A percentile compares a stretch with the other conserved stretches of the same genome.
These are phyloP conservation scores for Athripsodes cinereus DNA, from an alignment of 2,888 invertebrate species.

Conservation along the genomic window DNA sequence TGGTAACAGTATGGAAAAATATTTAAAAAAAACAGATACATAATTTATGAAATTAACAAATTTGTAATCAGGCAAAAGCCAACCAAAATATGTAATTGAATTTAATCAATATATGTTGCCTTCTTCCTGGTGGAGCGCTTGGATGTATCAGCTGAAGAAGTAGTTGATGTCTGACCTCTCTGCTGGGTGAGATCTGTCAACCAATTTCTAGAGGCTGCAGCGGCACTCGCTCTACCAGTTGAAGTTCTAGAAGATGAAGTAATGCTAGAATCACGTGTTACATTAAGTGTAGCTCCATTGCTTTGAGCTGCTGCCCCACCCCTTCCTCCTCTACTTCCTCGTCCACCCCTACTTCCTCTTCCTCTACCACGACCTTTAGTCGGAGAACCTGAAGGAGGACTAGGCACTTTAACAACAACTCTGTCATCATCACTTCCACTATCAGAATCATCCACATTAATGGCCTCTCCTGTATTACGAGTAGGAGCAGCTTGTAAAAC, in stretches of 20 bases:
- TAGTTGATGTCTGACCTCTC: background rate
- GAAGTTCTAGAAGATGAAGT: background rate
- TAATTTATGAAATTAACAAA: background rate
- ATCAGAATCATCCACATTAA: conserved; percentile 7
- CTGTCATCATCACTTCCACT: conserved; percentile 16
- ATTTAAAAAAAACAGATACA: too few species aligned
- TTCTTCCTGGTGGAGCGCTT: conserved; percentile 10
- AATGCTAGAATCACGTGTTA: conserved; percentile 3
- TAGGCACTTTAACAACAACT: background rate
- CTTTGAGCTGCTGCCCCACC: background rate
- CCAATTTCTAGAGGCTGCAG: conserved; percentile 11
- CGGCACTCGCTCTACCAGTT: background rate
- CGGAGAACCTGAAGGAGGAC: background rate
- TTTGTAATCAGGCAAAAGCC: background rate
- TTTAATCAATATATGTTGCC: conserved; percentile 13
- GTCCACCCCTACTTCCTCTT: conserved; percentile 22
- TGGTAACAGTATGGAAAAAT: too few species aligned
- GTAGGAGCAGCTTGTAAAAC: conserved; percentile 33
- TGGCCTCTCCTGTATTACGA: conserved; percentile 19
- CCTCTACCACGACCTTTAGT: conserved; percentile 21
- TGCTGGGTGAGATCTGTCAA: conserved; percentile 7
- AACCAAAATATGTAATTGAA: too few species aligned
- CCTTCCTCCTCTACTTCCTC: conserved; percentile 20
- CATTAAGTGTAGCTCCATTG: conserved; percentile 3
- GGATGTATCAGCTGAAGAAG: background rate